Conservation (phyloP, 2,113 vertebrate species). For the Mesitornis unicolor region DNA sequence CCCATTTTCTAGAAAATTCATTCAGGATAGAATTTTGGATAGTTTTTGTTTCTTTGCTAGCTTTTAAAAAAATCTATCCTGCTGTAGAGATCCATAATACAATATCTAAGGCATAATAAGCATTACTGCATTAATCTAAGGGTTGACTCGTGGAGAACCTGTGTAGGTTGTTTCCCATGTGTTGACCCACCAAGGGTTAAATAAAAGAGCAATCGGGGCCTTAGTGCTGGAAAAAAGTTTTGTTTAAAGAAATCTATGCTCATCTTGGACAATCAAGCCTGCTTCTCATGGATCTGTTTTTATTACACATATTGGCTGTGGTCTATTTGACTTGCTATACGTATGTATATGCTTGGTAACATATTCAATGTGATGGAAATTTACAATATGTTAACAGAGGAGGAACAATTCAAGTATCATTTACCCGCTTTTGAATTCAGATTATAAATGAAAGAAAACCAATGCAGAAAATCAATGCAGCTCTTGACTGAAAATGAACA, state of each 20-base stretch:
- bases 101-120: neutral
- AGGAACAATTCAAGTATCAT: constrained; percentile 4
- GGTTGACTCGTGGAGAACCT: neutral
- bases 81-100: neutral
- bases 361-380: neutral
- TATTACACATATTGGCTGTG: neutral
- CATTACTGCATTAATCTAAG: neutral
- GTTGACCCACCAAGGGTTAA: neutral
- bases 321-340: neutral
- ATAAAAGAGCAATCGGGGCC: neutral
- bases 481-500: constrained; percentile 21
- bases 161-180: neutral
- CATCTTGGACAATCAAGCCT: neutral
- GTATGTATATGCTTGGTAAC: neutral
- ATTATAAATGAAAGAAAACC: constrained; percentile 15
- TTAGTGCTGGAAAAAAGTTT: neutral
- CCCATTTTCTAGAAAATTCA: neutral
- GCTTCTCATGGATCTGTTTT: neutral
- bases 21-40: neutral
- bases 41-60: neutral
- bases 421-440: neutral
- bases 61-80: neutral
- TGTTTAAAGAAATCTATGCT: neutral
- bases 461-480: constrained; percentile 4
- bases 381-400: neutral